Conservation (phyloP, 2,113 vertebrate genomes). For the Gavialis gangeticus region DNA sequence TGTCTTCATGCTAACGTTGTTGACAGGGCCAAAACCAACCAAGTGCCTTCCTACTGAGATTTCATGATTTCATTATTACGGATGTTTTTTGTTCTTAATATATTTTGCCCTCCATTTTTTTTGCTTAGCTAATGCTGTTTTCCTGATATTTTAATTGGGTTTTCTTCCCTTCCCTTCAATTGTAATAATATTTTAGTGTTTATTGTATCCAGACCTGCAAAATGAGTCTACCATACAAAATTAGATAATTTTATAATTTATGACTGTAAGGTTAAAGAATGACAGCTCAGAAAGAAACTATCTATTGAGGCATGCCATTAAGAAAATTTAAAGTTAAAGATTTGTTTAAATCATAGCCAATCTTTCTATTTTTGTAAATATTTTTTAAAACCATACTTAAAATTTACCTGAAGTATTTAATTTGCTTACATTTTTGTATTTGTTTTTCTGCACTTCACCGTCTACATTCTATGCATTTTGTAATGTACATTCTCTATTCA, state of each 20-base stretch:
- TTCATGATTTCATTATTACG: not conserved
- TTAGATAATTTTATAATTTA: not conserved
- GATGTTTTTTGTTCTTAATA: not conserved
- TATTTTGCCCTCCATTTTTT: not conserved
- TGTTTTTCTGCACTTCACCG: not conserved
- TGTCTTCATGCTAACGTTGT: not conserved
- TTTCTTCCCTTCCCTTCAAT: not conserved
- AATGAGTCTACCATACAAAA: not conserved
- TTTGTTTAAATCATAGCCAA: not conserved
- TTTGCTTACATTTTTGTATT: not conserved
- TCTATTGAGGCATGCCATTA: not conserved
- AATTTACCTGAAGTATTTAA: not conserved
- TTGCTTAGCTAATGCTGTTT: not conserved
- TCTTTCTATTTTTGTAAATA: not conserved
- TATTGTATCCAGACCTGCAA: not conserved
- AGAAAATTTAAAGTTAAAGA: not conserved
- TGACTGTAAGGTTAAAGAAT: not conserved
- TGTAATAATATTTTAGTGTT: fast-evolving
- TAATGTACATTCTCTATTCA: not conserved
- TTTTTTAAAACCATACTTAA: not conserved
- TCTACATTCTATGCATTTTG: not conserved
- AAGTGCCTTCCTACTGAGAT: not conserved
- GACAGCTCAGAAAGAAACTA: too few species aligned
- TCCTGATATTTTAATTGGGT: not conserved
- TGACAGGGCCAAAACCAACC: not conserved